These are phyloP conservation scores for Schizopygopsis pylzovi DNA, from an alignment of 2,797 vertebrate species.

Conservation along the genomic window DNA sequence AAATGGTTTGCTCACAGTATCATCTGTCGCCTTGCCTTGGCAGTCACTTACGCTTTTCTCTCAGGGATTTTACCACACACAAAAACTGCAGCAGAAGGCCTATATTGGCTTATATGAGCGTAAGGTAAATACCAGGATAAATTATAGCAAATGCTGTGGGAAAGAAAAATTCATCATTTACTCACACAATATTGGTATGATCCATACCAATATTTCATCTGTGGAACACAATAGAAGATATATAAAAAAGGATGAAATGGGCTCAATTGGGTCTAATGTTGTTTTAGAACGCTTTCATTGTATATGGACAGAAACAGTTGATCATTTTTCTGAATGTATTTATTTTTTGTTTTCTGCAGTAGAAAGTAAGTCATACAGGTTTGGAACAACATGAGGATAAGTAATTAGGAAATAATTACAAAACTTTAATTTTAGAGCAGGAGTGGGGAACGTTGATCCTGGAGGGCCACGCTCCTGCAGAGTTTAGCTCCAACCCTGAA, in stretches of 20 bases:
- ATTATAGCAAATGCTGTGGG: background rate
- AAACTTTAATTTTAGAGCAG: background rate
- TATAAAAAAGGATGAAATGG: background rate
- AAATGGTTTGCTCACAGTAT: conserved; percentile 51
- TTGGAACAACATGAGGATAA: background rate
- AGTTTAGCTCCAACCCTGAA: too few species aligned
- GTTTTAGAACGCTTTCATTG: background rate
- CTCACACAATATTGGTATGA: too few species aligned
- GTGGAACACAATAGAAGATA: background rate
- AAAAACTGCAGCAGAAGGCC: conserved; percentile 16
- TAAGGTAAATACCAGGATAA: background rate
- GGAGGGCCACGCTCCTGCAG: too few species aligned
- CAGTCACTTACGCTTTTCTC: conserved; percentile 49
- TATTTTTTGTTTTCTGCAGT: background rate
- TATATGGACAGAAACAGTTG: background rate
- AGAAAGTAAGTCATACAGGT: background rate
- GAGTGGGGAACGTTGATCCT: too few species aligned
- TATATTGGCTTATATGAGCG: background rate
- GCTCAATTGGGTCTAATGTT: background rate
- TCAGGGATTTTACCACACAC: conserved; percentile 24
- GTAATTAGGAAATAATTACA: background rate
- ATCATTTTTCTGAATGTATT: background rate
- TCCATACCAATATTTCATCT: background rate
- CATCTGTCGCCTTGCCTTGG: conserved; percentile 50
- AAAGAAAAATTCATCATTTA: background rate